Evolutionary conservation across 2,113 vertebrate species (phyloP), one percentile per base, ranked within the genome.

Genomic region (Hippocampus comes): DNA sequence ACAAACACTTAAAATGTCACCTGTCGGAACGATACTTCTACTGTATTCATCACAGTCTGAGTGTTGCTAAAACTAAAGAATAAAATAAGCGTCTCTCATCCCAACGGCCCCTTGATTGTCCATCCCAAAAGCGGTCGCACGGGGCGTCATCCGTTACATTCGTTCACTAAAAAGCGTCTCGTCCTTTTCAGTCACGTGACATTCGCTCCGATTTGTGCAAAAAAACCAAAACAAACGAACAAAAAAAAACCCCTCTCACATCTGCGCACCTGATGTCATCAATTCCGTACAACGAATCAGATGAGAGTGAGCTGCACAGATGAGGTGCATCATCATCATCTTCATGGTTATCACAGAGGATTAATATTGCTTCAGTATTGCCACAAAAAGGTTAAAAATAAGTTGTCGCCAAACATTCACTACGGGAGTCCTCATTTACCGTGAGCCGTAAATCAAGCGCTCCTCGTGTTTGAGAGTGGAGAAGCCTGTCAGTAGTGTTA

Each of bases 351-450:
- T 84, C 84, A 82, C 83, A 68, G 82, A 85, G 82, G 86, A 89
- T 89, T 85, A 85, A 89, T 94, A 94, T 94, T 94, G 93, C 93
- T 93, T 93, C 81, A 86, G 84, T 93, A 92, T 92, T 91, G 90
- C 88, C 90, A 90, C 85, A 86, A 83, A 87, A 89, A 88, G 86
- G 79, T 82, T 79, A 68, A 81, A 86, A 86, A 82, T 38, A 67
- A 83, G 59, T 42, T 75, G 87, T 82, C 87, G 87, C 82, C 69
- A 74, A 71, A 64, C 65, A 38, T 78, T 77, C 73, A 82, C 81
- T 41, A 78, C 69, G 46, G 59, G 63, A 81, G 82, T 87, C 88
- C 87, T 85, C 87, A 84, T 89, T 91, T 82, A 85, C 84, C 88
- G 15, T 6, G 10, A 15, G 49, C 2, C 27, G 17, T 30, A 55